A percentile compares a stretch with the other conserved stretches of the same genome.
phyloP scores from a whole-genome alignment of 2,888 invertebrate species.

The Scrobipalpa atriplicella region DNA sequence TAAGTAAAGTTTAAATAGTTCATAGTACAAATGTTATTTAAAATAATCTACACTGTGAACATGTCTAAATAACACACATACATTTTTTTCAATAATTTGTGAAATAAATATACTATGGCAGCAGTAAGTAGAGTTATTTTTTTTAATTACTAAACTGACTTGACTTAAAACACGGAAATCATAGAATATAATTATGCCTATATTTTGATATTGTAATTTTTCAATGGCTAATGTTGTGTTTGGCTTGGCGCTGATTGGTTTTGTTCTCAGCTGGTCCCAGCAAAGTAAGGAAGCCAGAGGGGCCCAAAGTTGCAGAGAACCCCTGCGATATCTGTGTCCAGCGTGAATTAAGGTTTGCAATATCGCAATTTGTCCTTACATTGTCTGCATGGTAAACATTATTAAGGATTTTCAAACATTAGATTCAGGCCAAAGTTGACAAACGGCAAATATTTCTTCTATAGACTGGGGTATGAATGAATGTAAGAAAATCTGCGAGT shows the following conservation, averaged over 20 bases:
- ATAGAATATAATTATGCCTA: background rate
- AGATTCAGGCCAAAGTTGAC: background rate
- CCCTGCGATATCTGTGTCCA: conserved; percentile 63
- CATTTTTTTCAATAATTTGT: no score
- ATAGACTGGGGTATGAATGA: conserved; percentile 9
- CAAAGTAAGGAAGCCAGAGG: conserved; percentile 60
- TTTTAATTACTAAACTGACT: background rate
- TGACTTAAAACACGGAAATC: conserved; percentile 12
- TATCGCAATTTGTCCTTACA: conserved; percentile 51
- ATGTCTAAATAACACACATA: no score
- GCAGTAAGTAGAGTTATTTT: no score
- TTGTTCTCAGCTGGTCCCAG: conserved; percentile 74
- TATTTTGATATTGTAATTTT: conserved; percentile 22
- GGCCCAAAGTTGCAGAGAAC: conserved; percentile 47
- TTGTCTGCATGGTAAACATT: conserved; percentile 50
- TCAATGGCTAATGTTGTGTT: conserved; percentile 52
- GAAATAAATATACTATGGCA: no score
- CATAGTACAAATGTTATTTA: no score
- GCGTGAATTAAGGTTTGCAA: conserved; percentile 66
- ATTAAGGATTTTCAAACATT: conserved; percentile 16
- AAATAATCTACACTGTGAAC: no score
- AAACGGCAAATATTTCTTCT: background rate
- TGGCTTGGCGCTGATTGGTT: conserved; percentile 73
- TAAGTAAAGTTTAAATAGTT: no score
- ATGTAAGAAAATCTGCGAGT: conserved; percentile 27